phyloP scores from a whole-genome alignment of 2,113 vertebrate genomes.

The Chroicocephalus ridibundus region DNA sequence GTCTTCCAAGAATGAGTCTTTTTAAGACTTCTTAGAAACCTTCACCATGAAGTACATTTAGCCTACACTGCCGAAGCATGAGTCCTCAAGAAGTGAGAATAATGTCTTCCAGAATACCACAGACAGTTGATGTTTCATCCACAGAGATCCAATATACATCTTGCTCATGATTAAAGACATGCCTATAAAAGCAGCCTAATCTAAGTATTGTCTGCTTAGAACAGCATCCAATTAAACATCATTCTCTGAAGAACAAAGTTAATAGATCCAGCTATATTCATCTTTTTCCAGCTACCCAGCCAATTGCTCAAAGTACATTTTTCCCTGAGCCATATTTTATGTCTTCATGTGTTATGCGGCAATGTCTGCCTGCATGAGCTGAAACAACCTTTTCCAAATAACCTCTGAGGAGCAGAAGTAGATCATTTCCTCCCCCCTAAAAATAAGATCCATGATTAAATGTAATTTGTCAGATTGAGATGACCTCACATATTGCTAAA shows the following conservation, averaged over 20 bases:
- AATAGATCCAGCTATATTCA: conserved; percentile 39
- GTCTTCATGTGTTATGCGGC: conserved; percentile 37
- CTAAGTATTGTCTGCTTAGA: conserved; percentile 49
- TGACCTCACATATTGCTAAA: background rate
- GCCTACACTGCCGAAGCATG: background rate
- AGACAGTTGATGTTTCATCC: conserved; percentile 46
- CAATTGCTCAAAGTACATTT: conserved; percentile 53
- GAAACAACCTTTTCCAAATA: conserved; percentile 41
- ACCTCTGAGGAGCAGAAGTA: background rate
- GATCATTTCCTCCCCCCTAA: background rate
- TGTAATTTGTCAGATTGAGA: background rate
- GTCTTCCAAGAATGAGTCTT: conserved; percentile 54
- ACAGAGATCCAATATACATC: conserved; percentile 41
- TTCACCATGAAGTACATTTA: conserved; percentile 37
- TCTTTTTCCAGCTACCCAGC: conserved; percentile 60
- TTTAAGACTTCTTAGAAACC: conserved; percentile 65
- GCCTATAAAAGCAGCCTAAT: conserved; percentile 48
- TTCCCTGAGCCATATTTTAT: conserved; percentile 47
- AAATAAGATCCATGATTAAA: background rate
- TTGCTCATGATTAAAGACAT: conserved; percentile 57
- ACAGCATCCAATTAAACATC: conserved; percentile 62
- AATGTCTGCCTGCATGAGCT: conserved; percentile 35
- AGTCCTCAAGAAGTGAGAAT: conserved; percentile 23
- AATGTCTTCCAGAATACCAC: conserved; percentile 43
- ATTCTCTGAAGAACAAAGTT: conserved; percentile 37